Evolutionary conservation across 2,797 vertebrate species (phyloP).

Genomic region (Paratrypauchen microcephalus): DNA sequence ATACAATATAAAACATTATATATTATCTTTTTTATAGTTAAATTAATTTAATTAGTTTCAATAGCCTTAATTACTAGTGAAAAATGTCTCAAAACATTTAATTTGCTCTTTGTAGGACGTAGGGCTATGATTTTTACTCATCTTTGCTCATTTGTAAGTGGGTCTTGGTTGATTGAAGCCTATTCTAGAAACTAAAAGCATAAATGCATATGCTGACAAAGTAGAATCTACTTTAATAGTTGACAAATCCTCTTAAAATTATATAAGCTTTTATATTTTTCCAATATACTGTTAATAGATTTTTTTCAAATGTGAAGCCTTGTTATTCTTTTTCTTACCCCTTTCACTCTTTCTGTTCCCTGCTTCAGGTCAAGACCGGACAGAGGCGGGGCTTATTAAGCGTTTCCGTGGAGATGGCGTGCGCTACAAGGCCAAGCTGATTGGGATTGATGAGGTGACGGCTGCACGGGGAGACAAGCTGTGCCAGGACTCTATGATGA

Average conservation of each 20-base stretch:
- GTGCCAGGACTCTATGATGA: conserved; percentile 99
- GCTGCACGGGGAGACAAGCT: conserved; percentile 97
- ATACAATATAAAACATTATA: not conserved
- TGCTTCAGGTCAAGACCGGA: conserved; percentile 93
- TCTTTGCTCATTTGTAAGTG: not conserved
- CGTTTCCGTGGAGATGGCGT: conserved; percentile 97
- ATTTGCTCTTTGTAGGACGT: not conserved
- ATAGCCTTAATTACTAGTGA: not conserved
- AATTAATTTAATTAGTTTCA: not conserved
- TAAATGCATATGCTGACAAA: not conserved
- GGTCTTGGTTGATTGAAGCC: not conserved
- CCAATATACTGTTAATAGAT: not conserved
- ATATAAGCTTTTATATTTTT: not conserved
- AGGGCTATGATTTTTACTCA: not conserved
- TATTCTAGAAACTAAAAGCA: not conserved
- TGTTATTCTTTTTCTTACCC: conserved; percentile 19
- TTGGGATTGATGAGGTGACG: conserved; percentile 96
- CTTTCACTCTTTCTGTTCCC: conserved; percentile 17
- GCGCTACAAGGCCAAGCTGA: conserved; percentile 97
- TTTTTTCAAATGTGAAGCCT: conserved; percentile 7
- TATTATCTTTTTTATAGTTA: not conserved
- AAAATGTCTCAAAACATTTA: not conserved
- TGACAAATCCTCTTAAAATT: not conserved
- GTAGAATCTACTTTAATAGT: not conserved
- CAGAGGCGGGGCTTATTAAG: conserved; percentile 94